Conservation (phyloP, 1,140 invertebrate species). For the Lepidurus packardi region DNA sequence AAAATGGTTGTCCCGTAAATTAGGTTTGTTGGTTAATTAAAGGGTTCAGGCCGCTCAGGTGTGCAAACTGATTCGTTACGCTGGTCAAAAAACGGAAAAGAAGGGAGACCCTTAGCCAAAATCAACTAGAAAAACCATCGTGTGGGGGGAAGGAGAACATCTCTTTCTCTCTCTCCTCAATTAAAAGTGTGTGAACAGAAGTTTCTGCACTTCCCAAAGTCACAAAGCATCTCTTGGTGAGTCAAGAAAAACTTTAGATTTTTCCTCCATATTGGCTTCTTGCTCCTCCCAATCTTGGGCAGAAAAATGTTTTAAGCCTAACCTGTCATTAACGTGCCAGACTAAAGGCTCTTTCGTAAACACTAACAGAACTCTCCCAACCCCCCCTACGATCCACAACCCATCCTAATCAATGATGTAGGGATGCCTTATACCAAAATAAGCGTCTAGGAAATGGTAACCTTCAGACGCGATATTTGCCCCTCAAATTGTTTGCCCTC, state of each 20-base stretch:
- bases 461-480: no score
- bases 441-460: no score
- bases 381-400: no score
- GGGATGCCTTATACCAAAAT: not conserved
- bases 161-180: not conserved
- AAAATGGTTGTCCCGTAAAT: constrained; percentile 19
- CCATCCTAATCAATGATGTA: constrained; percentile 16
- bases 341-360: not conserved
- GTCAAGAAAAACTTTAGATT: not conserved
- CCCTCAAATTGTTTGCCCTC: no score
- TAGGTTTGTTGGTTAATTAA: constrained; percentile 22
- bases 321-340: constrained; percentile 7
- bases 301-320: not conserved
- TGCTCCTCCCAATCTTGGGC: not conserved
- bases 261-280: not conserved
- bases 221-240: not conserved
- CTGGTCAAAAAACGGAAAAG: not conserved
- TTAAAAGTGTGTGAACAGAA: constrained; percentile 15
- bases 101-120: not conserved
- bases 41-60: constrained; percentile 14
- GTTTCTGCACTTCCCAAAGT: constrained; percentile 10
- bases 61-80: constrained; percentile 21
- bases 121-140: not conserved
- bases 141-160: not conserved
- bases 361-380: not conserved